Evolutionary conservation across 2,888 invertebrate species (phyloP), one percentile per base, ranked within the genome.

Genomic region (Sminthurinus aureus): DNA sequence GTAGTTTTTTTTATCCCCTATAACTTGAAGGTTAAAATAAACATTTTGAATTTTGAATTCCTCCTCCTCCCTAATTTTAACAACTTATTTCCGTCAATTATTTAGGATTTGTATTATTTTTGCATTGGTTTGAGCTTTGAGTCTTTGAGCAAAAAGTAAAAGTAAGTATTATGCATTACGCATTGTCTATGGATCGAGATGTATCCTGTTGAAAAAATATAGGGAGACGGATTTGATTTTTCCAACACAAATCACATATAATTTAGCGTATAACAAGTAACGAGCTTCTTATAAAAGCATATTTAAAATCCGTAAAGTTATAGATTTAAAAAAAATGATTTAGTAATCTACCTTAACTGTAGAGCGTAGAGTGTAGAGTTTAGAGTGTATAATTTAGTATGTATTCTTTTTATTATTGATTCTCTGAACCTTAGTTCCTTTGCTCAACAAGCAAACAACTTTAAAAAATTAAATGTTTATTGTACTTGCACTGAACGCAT

Each of bases 21-120:
- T 26, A 50, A 74, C 22, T 24, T 74, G 38, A 74, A 74, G 50
- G 26, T 26, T 38, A 74, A 24, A 15, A 22, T 74, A 74, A 24
- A 74, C 15, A 15, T 24, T 15, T 15, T n/a, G 79, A n/a, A 15
- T 24, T 15, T 15, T n/a, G 79, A n/a, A 20, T 66, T 18, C 58
- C 58, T 67, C 67, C 79, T 67, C 66, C 79, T 79, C 67, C n/a
- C 24, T 67, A 79, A 66, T 38, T 22, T 67, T 79, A 79, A 79
- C 67, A 67, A 79, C 67, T 22, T 38, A 66, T 79, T 79, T 79
- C 79, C 79, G 66, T 79, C 67, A n/a, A 38, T 74, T 74, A 74
- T 24, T 24, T 8, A 73, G 52, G 20, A 58, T 6, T 6, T 38
- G 38, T 38, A 4, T 38, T 38, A 38, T 38, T 38, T 38, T 79